Evolutionary conservation across 2,113 vertebrate genomes (phyloP).

Genomic region (Potamarius usumacintae): DNA sequence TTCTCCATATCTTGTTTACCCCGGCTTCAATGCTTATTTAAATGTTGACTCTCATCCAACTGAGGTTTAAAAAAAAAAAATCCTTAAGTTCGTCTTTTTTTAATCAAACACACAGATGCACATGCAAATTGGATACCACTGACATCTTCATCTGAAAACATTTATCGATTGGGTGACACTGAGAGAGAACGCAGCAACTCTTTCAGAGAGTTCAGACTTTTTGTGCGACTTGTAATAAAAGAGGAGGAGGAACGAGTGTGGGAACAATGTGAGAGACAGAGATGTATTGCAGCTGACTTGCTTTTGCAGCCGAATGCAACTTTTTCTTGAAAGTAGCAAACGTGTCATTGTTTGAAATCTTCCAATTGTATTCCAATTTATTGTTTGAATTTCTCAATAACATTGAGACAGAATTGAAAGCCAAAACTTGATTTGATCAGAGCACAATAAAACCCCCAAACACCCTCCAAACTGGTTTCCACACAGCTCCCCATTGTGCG

Average conservation of each 20-base stretch:
- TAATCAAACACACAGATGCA: background rate
- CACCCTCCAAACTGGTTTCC: background rate
- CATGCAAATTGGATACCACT: background rate
- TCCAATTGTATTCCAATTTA: conserved; percentile 25
- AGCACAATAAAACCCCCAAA: background rate
- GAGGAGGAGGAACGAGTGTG: background rate
- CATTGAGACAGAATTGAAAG: background rate
- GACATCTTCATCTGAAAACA: background rate
- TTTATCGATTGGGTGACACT: background rate
- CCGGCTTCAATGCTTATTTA: background rate
- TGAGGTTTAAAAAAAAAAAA: background rate
- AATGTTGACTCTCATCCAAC: background rate
- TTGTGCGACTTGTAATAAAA: conserved; percentile 13
- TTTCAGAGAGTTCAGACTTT: background rate
- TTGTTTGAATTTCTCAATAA: conserved; percentile 6
- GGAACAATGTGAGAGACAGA: conserved; percentile 6
- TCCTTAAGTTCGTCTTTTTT: background rate
- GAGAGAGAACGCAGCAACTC: background rate
- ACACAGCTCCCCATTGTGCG: background rate
- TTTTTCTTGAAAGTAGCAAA: conserved; percentile 3
- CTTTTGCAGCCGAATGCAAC: conserved; percentile 6
- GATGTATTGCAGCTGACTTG: conserved; percentile 20
- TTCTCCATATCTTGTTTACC: background rate
- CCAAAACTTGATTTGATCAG: background rate
- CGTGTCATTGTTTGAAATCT: background rate